Evolutionary conservation across 2,888 invertebrate genomes (phyloP).

Genomic region (Ormyrus pomaceus): DNA sequence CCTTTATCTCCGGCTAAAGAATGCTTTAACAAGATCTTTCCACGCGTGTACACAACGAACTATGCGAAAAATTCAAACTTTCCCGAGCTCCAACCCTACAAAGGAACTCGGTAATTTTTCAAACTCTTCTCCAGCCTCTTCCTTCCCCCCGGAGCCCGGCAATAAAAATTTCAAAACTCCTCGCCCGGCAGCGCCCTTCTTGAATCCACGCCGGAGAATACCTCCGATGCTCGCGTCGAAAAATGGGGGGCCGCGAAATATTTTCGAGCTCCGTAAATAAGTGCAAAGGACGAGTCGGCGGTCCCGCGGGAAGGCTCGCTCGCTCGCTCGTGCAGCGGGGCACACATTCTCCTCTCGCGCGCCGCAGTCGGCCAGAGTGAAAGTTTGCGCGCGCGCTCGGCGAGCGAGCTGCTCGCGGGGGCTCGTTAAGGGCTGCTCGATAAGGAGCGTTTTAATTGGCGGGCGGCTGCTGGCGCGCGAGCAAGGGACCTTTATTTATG

Average conservation of each 20-base stretch:
- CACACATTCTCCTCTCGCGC: not conserved
- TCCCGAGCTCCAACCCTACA: not conserved
- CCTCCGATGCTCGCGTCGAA: not conserved
- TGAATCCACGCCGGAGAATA: not conserved
- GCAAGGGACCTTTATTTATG: constrained; percentile 39
- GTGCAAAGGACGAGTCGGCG: constrained; percentile 8
- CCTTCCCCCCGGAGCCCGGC: not conserved
- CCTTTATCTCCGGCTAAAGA: constrained; percentile 13
- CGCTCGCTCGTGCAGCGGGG: not conserved
- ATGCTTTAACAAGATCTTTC: not conserved
- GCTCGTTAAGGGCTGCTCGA: constrained; percentile 63
- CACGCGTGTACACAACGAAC: not conserved
- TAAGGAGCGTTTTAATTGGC: constrained; percentile 74
- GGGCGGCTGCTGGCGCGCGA: constrained; percentile 34
- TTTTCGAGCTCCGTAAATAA: constrained; percentile 5
- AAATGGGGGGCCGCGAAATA: not conserved
- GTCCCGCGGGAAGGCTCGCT: constrained; percentile 11
- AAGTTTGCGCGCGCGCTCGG: constrained; percentile 20
- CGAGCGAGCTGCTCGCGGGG: constrained; percentile 23
- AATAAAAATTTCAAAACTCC: constrained; percentile 3
- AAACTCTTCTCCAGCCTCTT: not conserved
- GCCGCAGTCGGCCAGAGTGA: constrained; percentile 34
- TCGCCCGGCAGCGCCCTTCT: not conserved
- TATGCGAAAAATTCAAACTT: constrained; percentile 40
- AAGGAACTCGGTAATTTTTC: not conserved